Base-by-base conservation (phyloP, 1,140 invertebrate genomes). In the Drosophila pallidifrons region DNA sequence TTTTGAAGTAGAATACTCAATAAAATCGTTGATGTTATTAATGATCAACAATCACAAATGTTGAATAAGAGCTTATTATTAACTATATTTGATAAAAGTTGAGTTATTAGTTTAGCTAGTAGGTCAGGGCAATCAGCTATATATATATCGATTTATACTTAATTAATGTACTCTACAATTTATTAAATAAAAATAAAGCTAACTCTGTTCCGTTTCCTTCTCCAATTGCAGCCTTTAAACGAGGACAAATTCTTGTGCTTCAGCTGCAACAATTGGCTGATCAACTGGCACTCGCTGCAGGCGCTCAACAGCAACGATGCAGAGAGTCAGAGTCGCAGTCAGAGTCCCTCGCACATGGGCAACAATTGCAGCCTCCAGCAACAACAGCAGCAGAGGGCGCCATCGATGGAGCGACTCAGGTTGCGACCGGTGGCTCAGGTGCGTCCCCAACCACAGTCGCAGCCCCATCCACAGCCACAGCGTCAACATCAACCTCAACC, bases 171-270 rank as follows among this genome's bases (percentile, higher is more conserved):
- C 30, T 32, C 30, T 32, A 41, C 38, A 41, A 41, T 41, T 41
- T 10, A 41, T n/a, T 32, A 4, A 25, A 32, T 32, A 7, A 5
- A 32, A 8, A 32, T 8, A 7, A 1, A 32, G 5, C 32, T 7
- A 32, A 32, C 32, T 38, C 7, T 3, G 1, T 4, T 43, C n/a
- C 7, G n/a, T 60, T 6, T 35, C 1, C 35, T 6, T 45, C 5
- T 55, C 6, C 13, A 1, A 6, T 79, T 90, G 15, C 77, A 91
- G 90, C 90, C 89, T 1, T 25, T 91, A 5, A 92, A 92, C 43
- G 91, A 92, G 72, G 91, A 92, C 47, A 92, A 92, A 70, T 92
- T 91, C 66, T 71, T 92, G 32, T 92, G 92, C 81, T 92, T 92
- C 63, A 92, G 91, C 68, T 92, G 92, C 75, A 92, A 92, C 71